Base-by-base conservation (phyloP, 92 coral and sea anemone genomes). In the Zoanthus solanderi region DNA sequence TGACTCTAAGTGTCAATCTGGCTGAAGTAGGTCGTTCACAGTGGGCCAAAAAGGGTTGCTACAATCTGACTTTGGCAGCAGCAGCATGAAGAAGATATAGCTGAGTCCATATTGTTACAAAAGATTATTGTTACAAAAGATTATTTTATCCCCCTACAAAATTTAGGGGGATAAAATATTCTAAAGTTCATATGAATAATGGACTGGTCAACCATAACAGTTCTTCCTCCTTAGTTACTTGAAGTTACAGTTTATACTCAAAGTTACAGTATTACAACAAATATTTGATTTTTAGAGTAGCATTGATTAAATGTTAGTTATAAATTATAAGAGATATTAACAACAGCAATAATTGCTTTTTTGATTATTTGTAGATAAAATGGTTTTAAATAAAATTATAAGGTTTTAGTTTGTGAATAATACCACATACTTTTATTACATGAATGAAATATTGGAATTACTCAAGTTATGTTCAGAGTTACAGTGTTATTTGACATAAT, bases 1-100 rank as follows among this genome's bases (percentile, higher is more conserved):
- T 87, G 28, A 71, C 61, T 5, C 90, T 87, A 46, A 71, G 54
- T 61, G 87, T 87, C 78, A 87, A 87, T 81, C 61, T 87, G 46
- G 90, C 86, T 5, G 87, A 87, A 30, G 90, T 87, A 48, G 90
- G 87, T 48, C 86, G 78, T 71, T 87, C 90, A 23, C 67, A 87
- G 78, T 88, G 87, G 87, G 87, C 87, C 1, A 88, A 88, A 50
- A 88, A 88, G 56, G 87, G 90, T 12, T 69, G 86, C 7, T 79
- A 88, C 75, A 50, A 68, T 5, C 45, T 79, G 42, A 78, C 90
- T 29, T 84, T 88, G 17, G 90, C 90, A 15, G 42, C 71, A 65
- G 81, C 90, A 3, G 81, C 87, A 9, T 23, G 86, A 88, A 56
- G 90, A 88, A 71, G 90, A 88, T 30, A 58, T 71, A 74, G 90